Base-by-base conservation (phyloP, 2,797 vertebrate genomes). In the Acanthurus tractus region DNA sequence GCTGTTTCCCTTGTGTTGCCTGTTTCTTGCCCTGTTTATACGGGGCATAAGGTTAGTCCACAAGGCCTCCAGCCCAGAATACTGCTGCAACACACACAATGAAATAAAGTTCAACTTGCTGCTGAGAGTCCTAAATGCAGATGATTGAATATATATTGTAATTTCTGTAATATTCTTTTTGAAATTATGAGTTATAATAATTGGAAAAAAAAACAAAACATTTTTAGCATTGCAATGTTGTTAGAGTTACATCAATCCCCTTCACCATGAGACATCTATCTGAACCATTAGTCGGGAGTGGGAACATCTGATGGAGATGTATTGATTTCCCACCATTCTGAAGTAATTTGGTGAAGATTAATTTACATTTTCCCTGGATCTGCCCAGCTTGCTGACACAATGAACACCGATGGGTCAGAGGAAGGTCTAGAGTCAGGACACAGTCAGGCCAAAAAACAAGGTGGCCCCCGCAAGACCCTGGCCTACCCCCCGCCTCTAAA, bases 291-390 rank as follows among this genome's bases (percentile, higher is more conserved):
- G 42, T 52, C 70, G 40, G 46, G 72, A 61, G 86, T 81, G 82
- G 70, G 74, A 77, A 86, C 63, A 85, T 84, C 50, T 70, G 67
- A 84, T 83, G 72, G 58, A 86, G 81, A 84, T 70, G 29, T 81
- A 93, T 89, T 84, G 87, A 90, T 90, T 82, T 82, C 44, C n/a
- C 59, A 78, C 29, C 34, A 62, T 88, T 90, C 86, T 61, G 64
- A 82, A 88, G 86, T 86, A 76, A 92, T 93, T 90, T 92, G 88
- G 79, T 82, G 73, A 90, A 91, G 89, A 94, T 93, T 74, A 93
- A 94, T 94, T 87, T 78, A 83, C 76, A 91, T 89, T 83, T 86
- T 78, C 57, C 34, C 50, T 70, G 66, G 73, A 70, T 82, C 78
- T 82, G 52, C 71, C 45, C 58, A 63, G 74, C 68, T 71, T 64